These are phyloP conservation scores for Aleiodes leptofemur DNA, from an alignment of 2,888 invertebrate species.

Conservation along the genomic window DNA sequence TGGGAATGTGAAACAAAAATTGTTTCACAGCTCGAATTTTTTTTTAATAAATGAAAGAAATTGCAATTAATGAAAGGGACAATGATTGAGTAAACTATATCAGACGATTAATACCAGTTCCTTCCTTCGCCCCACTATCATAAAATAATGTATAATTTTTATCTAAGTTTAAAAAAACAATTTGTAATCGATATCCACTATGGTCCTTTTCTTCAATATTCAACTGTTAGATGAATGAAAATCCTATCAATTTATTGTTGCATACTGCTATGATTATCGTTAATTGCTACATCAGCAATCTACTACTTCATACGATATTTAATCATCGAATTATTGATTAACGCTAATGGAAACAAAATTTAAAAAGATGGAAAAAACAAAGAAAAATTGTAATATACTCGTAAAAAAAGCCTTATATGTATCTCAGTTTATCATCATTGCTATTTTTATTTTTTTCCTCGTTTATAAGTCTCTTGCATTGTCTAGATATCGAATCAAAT, in stretches of 20 bases:
- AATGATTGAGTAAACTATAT: constrained; percentile 29
- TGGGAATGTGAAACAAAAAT: constrained; percentile 11
- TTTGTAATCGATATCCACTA: constrained; percentile 8
- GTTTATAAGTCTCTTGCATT: neutral
- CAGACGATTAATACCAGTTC: constrained; percentile 1
- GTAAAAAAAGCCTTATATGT: constrained; percentile 28
- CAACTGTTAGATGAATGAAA: constrained; percentile 17
- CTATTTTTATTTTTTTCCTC: constrained; percentile 33
- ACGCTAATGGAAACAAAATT: neutral
- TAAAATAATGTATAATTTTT: constrained; percentile 22
- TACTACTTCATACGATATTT: constrained; percentile 54
- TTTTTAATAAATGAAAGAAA: neutral
- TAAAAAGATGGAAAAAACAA: neutral
- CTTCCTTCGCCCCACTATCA: constrained; percentile 38
- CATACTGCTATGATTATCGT: constrained; percentile 37
- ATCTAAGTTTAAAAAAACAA: constrained; percentile 9
- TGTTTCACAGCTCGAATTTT: constrained; percentile 8
- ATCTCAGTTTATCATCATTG: constrained; percentile 35
- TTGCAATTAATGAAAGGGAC: constrained; percentile 8
- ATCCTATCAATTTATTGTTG: constrained; percentile 38
- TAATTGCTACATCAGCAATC: constrained; percentile 38
- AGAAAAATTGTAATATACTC: constrained; percentile 38
- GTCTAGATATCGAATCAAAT: constrained; percentile 7
- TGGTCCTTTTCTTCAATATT: constrained; percentile 28
- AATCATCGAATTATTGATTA: constrained; percentile 23